Evolutionary conservation across 2,797 vertebrate genomes (phyloP).

Genomic region (Enteromius radiatus): DNA sequence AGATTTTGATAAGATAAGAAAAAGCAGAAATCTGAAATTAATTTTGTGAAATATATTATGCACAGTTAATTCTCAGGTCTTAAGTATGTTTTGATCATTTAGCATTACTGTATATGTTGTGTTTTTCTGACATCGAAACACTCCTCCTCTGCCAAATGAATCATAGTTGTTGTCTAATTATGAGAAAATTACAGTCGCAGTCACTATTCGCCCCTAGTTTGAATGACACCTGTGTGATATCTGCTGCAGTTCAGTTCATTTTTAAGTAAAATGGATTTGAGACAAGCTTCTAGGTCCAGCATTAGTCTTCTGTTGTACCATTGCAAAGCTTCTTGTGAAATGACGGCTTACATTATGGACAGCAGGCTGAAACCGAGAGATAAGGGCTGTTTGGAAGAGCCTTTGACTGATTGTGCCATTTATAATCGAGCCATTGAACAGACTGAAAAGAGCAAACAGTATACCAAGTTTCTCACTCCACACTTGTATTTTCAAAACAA

Average conservation of each 20-base stretch:
- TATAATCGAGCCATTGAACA: slow-evolving; percentile 50
- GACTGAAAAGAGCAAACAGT: slow-evolving; percentile 48
- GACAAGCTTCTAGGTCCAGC: slow-evolving; percentile 34
- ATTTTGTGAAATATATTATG: background rate
- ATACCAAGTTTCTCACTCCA: slow-evolving; percentile 23
- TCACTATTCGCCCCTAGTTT: background rate
- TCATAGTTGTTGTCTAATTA: slow-evolving; percentile 28
- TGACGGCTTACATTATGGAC: slow-evolving; percentile 45
- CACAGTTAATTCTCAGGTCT: background rate
- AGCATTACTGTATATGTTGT: background rate
- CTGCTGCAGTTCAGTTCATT: slow-evolving; percentile 38
- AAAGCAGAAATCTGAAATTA: background rate
- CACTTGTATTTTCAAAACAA: slow-evolving; percentile 6
- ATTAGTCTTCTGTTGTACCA: slow-evolving; percentile 27
- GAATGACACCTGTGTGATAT: slow-evolving; percentile 31
- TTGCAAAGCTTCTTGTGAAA: slow-evolving; percentile 46
- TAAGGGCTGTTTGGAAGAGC: slow-evolving; percentile 51
- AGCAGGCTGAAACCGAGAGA: slow-evolving; percentile 58
- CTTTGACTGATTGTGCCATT: slow-evolving; percentile 47
- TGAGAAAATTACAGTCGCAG: slow-evolving; percentile 17
- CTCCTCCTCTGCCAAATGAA: background rate
- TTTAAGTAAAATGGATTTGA: slow-evolving; percentile 48
- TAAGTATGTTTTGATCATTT: background rate
- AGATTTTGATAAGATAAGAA: background rate
- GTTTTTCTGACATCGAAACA: background rate